Evolutionary conservation across 2,797 vertebrate species (phyloP), one percentile per base, ranked within the genome.

Genomic region (Netta rufina): DNA sequence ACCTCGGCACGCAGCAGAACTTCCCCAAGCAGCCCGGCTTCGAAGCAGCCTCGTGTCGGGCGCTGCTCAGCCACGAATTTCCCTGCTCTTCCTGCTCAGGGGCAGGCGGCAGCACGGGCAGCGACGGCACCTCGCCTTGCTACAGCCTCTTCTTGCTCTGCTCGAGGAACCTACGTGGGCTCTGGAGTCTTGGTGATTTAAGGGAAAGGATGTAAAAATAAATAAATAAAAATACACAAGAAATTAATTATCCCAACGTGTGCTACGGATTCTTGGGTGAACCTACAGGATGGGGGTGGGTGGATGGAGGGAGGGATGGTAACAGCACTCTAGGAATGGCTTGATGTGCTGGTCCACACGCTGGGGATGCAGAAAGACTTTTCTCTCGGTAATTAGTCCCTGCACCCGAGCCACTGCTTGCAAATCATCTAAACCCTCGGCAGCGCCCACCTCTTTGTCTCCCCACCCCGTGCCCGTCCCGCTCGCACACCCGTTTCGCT

Each of bases 401-500:
- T 94, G 87, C 85, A 93, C 87, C 84, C 87, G 89, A 95, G 92
- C 86, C 96, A 95, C 95, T 92, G 81, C 75, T 96, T 95, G 93
- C 89, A 96, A 97, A 95, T 92, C 94, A 78, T 89, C 93, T 95
- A 96, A 96, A 94, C 92, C 94, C 94, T 90, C 91, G 83, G 79
- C 49, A 85, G 86, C 7, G 1, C 91, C 85, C 1, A 51, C 87
- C 94, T 94, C 95, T 95, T 87, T 79, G 65, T 72, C 80, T 93
- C 87, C 89, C 87, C 89, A 95, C 90, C 92, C 94, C 90, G 80
- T 84, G 25, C 95, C 92, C 94, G 73, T 70, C 84, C 80, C 87
- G 74, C 58, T 74, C 78, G 94, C 81, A 84, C 88, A 47, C 86
- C 94, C 38, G 45, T 81, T 89, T 93, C 67, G 78, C 83, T 89